Base-by-base conservation (phyloP, 2,888 invertebrate species). In the Piscicola geometra region DNA sequence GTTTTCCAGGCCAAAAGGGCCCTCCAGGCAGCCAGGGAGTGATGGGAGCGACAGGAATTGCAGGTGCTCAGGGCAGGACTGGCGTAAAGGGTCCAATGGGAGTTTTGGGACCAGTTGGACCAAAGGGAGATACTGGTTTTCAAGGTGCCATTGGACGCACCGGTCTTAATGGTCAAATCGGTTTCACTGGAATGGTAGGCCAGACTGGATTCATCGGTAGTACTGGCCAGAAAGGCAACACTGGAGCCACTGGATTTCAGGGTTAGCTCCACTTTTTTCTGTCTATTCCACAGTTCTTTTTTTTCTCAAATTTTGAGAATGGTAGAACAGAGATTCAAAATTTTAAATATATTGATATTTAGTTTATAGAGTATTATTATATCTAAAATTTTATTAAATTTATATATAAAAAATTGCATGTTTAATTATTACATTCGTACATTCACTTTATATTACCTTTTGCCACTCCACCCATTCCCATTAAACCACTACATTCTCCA, bases 21-120 rank as follows among this genome's bases (percentile, higher is more conserved):
- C 21, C 9, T 18, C 32, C 73, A 21, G 73, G 73, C 1, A n/a
- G 18, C 18, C 15, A 3, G 33, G 73, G 73, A 1, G 12, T 33
- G 3, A 30, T 56, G 18, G 73, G 73, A 30, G 73, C n/a, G 32
- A 64, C 35, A 21, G 73, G 73, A n/a, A 78, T 76, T 0, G 75
- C 77, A 15, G 82, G 82, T 36, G 74, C 75, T 0, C 77, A 76
- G 33, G 83, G 77, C 30, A 33, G n/a, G 30, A 0, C 41, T 9
- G 77, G 77, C 30, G 56, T 33, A 1, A 30, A 32, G 12, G 77
- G 77, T 25, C 52, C 30, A 0, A 18, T n/a, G 18, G 76, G 76
- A 52, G 56, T 66, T 30, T 21, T 21, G 25, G 78, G 78, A 18
- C 33, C 50, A 15, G 64, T 3, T 12, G 78, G 78, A 25, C 71